Conservation (phyloP, 2,888 invertebrate genomes). For the Lacanobia wlatinum region DNA sequence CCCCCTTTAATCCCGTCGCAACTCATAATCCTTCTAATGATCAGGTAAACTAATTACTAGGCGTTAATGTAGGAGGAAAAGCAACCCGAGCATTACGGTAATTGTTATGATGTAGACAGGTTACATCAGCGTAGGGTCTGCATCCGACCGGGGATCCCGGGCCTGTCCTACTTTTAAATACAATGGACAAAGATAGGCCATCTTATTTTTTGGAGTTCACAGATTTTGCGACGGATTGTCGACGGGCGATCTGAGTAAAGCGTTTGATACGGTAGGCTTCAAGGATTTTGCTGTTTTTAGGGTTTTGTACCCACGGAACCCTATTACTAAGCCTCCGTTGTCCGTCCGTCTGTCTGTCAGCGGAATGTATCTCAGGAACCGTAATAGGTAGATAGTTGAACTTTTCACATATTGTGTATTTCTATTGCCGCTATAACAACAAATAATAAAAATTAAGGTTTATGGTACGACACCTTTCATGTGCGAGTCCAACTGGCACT, state of each 20-base stretch:
- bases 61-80: constrained; percentile 57
- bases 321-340: too few relatives aligned
- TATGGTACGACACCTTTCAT: too few relatives aligned
- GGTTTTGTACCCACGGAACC: too few relatives aligned
- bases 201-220: neutral
- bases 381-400: too few relatives aligned
- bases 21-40: constrained; percentile 65
- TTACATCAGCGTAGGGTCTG: constrained; percentile 50
- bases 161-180: constrained; percentile 53
- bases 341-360: too few relatives aligned
- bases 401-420: too few relatives aligned
- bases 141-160: constrained; percentile 46
- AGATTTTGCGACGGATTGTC: neutral
- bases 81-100: constrained; percentile 55
- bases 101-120: constrained; percentile 63
- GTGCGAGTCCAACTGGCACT: too few relatives aligned
- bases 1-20: constrained; percentile 53
- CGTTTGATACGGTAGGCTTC: constrained; percentile 23
- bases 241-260: constrained; percentile 11
- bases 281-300: too few relatives aligned
- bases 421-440: too few relatives aligned
- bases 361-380: too few relatives aligned
- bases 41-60: constrained; percentile 66
- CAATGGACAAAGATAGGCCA: constrained; percentile 37
- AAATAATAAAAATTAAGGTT: too few relatives aligned